A percentile compares a stretch with the other conserved stretches of the same genome.
phyloP scores from a whole-genome alignment of 2,113 vertebrate species.

The Otolemur garnettii region DNA sequence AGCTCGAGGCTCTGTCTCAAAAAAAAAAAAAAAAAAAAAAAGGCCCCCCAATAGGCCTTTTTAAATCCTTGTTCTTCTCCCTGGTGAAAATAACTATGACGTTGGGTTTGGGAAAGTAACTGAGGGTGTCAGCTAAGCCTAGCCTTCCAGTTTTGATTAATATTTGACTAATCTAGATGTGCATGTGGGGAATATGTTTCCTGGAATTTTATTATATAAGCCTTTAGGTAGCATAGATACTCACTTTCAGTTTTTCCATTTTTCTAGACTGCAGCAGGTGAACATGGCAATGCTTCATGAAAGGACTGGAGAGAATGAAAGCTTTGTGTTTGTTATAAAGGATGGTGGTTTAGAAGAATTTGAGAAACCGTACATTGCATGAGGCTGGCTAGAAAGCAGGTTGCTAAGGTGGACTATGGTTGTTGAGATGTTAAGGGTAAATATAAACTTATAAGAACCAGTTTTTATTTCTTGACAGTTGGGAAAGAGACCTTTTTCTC shows the following conservation, averaged over 20 bases:
- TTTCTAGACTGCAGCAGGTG: background rate
- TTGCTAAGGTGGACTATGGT: background rate
- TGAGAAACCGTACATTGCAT: background rate
- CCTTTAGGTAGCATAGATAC: background rate
- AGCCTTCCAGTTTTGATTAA: constrained; percentile 62
- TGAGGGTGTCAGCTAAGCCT: constrained; percentile 37
- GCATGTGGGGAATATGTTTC: constrained; percentile 7
- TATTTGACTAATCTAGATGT: constrained; percentile 12
- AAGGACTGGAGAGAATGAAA: background rate
- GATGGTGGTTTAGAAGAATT: background rate
- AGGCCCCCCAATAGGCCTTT: constrained; percentile 28
- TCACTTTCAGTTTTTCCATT: constrained; percentile 28
- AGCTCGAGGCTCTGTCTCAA: too few species aligned
- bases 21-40: background rate
- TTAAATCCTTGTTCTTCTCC: constrained; percentile 14
- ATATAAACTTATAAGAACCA: constrained; percentile 37
- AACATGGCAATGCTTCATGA: background rate
- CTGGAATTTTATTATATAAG: constrained; percentile 42
- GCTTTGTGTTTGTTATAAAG: background rate
- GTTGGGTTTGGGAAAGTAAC: constrained; percentile 55
- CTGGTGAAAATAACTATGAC: background rate
- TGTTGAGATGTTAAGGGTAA: constrained; percentile 46
- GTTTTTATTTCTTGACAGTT: constrained; percentile 56
- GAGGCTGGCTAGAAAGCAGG: background rate
- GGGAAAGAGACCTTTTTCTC: background rate